Evolutionary conservation across 2,113 vertebrate species (phyloP).

Genomic region (Pterocles orientalis): DNA sequence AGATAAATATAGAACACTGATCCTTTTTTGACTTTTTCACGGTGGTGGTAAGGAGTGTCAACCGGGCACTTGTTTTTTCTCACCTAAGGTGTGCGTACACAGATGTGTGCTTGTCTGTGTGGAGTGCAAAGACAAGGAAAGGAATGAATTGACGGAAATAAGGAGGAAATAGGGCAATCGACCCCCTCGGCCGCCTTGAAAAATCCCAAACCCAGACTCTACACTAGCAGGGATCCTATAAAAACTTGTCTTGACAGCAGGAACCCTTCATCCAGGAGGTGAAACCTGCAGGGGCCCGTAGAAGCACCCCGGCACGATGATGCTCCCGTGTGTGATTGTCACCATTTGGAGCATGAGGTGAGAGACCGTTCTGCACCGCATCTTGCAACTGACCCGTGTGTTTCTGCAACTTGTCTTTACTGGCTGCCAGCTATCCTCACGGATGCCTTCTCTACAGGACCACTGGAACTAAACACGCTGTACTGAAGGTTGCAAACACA

Average conservation of each 20-base stretch:
- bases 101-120: background rate
- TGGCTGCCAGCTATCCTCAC: background rate
- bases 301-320: background rate
- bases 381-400: background rate
- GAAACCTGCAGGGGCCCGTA: background rate
- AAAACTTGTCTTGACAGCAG: background rate
- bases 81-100: background rate
- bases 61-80: background rate
- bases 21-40: background rate
- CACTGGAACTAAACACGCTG: accelerated
- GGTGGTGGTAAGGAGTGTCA: background rate
- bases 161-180: background rate
- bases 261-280: background rate
- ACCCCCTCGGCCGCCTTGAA: background rate
- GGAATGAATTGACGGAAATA: background rate
- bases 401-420: background rate
- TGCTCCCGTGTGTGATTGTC: background rate
- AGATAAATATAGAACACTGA: background rate
- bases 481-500: background rate
- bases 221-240: background rate
- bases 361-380: background rate
- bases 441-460: background rate
- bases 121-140: slow-evolving; percentile 29
- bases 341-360: background rate
- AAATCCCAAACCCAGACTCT: background rate